Conservation (phyloP, 2,113 vertebrate genomes). For the Recurvirostra avosetta region DNA sequence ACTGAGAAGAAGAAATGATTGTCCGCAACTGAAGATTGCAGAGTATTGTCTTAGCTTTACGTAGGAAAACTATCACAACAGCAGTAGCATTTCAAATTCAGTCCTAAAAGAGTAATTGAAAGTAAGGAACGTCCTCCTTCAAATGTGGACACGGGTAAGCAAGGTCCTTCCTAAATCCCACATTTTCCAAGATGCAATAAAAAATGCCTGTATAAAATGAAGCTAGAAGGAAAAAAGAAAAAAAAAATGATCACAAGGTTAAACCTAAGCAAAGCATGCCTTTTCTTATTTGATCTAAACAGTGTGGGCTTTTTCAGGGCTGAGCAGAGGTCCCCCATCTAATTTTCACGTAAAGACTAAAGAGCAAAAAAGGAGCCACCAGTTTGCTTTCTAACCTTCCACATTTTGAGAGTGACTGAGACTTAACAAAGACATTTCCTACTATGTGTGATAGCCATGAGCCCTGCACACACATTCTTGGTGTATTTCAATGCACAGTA, state of each 20-base stretch:
- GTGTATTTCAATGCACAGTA: neutral
- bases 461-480: neutral
- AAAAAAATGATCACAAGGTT: accelerated
- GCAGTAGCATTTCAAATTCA: neutral
- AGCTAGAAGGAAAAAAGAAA: neutral
- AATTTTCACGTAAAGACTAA: neutral
- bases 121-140: neutral
- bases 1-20: neutral
- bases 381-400: neutral
- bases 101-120: neutral
- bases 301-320: neutral
- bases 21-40: neutral
- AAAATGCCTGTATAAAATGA: neutral
- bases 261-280: neutral
- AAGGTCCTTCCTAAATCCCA: neutral
- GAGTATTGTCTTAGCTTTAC: neutral
- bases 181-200: neutral
- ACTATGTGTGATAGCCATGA: neutral
- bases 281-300: neutral
- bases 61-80: neutral
- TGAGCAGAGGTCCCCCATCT: neutral
- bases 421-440: neutral
- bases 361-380: neutral
- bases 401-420: neutral
- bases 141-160: neutral